These are phyloP conservation scores for Resseliella maxima DNA, from an alignment of 2,888 invertebrate genomes.

Conservation along the genomic window DNA sequence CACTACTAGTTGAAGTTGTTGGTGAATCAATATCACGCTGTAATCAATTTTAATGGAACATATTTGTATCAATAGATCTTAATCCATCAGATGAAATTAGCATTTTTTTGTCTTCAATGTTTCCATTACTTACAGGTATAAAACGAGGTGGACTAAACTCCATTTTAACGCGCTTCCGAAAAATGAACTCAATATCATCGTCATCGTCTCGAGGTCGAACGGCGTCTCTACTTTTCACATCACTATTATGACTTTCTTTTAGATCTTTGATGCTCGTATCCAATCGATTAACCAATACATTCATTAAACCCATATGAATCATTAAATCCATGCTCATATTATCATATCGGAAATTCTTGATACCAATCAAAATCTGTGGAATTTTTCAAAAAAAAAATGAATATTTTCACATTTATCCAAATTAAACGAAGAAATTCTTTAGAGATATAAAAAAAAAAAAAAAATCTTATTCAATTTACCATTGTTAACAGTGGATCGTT, in stretches of 20 bases:
- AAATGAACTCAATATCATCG: constrained; percentile 36
- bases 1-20: constrained; percentile 62
- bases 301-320: constrained; percentile 70
- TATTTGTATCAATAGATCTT: neutral
- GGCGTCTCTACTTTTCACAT: neutral
- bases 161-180: constrained; percentile 61
- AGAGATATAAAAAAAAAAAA: neutral
- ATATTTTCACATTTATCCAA: neutral
- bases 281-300: constrained; percentile 69
- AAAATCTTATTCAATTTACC: constrained; percentile 54
- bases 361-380: constrained; percentile 64
- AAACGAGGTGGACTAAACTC: constrained; percentile 60
- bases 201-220: neutral
- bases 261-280: constrained; percentile 62
- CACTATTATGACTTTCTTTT: constrained; percentile 57
- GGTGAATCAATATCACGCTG: constrained; percentile 64
- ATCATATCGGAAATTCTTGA: constrained; percentile 69
- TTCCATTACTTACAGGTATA: constrained; percentile 38
- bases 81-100: neutral
- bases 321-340: constrained; percentile 69
- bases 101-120: too few relatives aligned
- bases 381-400: neutral
- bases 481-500: constrained; percentile 64
- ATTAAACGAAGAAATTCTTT: neutral
- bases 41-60: neutral